Percentiles rank a stretch among this genome's conserved stretches.
Conservation (phyloP, 2,797 vertebrate genomes). For the Emys orbicularis region DNA sequence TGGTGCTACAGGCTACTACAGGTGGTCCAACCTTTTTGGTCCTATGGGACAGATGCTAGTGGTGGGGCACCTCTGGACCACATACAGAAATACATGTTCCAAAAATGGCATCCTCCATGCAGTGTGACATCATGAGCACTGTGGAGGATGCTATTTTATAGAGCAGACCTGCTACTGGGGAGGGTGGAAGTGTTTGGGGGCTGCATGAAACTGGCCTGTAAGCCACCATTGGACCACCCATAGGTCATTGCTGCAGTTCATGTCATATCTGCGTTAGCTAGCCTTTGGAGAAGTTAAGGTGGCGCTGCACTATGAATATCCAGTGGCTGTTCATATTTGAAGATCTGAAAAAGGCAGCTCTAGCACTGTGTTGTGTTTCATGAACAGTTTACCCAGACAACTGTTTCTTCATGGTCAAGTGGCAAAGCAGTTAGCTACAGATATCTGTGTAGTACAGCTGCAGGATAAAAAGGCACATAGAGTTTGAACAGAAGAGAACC, state of each 20-base stretch:
- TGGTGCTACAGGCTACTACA: not conserved
- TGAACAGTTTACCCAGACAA: rapidly evolving
- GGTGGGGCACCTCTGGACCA: not conserved
- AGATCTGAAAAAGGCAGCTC: not conserved
- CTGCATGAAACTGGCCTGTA: not conserved
- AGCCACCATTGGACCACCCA: not conserved
- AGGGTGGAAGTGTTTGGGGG: not conserved
- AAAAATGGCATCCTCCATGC: not conserved
- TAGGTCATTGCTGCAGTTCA: not conserved
- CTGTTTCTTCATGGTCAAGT: not conserved
- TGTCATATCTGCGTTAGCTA: rapidly evolving
- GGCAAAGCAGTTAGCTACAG: not conserved
- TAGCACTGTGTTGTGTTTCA: rapidly evolving
- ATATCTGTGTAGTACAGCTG: not conserved
- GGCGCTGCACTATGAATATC: not conserved
- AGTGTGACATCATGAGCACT: not conserved
- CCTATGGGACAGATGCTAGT: too few relatives aligned
- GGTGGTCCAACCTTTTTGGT: not conserved
- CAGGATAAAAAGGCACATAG: not conserved
- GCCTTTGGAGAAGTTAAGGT: not conserved
- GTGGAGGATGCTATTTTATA: not conserved
- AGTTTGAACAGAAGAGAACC: not conserved
- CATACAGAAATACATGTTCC: not conserved
- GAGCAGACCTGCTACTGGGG: not conserved
- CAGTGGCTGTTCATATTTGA: not conserved